Percentiles rank a stretch among this genome's conserved stretches.
Evolutionary conservation across 2,797 vertebrate species (phyloP).

Genomic region (Helicolenus hilgendorfi): DNA sequence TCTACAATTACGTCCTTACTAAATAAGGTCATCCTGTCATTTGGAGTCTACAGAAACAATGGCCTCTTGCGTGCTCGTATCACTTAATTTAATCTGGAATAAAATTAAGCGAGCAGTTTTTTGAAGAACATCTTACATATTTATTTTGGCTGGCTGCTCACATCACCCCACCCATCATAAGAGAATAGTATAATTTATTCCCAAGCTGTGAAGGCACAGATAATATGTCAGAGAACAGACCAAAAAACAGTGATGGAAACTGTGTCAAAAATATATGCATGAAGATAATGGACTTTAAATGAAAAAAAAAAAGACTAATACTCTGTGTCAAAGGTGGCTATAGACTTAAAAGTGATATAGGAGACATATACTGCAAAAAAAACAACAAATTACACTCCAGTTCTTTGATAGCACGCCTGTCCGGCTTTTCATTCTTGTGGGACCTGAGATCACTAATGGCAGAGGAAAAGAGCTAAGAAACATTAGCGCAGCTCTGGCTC

Average conservation of each 20-base stretch:
- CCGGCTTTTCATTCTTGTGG: constrained; percentile 48
- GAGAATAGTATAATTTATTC: background rate
- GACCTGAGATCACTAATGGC: constrained; percentile 74
- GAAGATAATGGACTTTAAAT: background rate
- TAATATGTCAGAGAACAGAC: constrained; percentile 5
- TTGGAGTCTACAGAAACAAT: constrained; percentile 55
- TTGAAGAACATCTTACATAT: background rate
- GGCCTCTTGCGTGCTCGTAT: background rate
- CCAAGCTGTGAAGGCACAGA: background rate
- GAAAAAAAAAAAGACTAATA: background rate
- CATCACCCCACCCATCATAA: background rate
- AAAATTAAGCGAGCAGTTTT: constrained; percentile 6
- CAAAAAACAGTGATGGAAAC: background rate
- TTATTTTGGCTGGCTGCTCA: constrained; percentile 9
- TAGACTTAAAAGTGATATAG: background rate
- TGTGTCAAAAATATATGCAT: background rate
- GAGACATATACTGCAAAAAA: background rate
- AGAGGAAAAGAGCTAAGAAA: constrained; percentile 60
- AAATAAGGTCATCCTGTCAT: constrained; percentile 70
- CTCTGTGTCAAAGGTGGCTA: background rate
- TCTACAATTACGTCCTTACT: constrained; percentile 67
- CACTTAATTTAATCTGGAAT: constrained; percentile 22
- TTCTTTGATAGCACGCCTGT: constrained; percentile 56
- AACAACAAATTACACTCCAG: background rate
- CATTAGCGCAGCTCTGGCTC: constrained; percentile 69